Base-by-base conservation (phyloP, 1,140 invertebrate genomes). In the Zaprionus nigranus region DNA sequence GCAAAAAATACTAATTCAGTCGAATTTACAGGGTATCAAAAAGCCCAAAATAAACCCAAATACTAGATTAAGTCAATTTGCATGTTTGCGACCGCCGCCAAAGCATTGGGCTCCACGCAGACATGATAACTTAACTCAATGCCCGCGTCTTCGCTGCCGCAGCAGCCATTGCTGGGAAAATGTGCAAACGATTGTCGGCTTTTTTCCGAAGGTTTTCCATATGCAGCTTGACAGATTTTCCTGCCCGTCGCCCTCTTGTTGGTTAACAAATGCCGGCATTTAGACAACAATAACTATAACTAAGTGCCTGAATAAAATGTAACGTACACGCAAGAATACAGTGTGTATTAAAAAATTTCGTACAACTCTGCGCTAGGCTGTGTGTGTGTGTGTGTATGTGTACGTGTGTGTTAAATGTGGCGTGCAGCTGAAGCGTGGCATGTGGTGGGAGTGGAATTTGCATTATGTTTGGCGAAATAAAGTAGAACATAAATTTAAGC, bases 11-110 rank as follows among this genome's bases (percentile, higher is more conserved):
- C 38, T 15, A n/a, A 7, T 17, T 46, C 0, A n/a, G n/a, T 17
- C 40, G 1, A 9, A 1, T 46, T 43, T 51, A 24, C 46, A 51
- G 46, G 46, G 46, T n/a, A 51, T 51, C 11, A 1, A n/a, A 5
- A 13, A 56, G 26, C 13, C 26, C 11, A 61, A 76, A 72, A 57
- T 78, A 71, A 68, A 86, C 72, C 81, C 81, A 81, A 88, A 88
- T 90, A 84, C 78, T 84, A 88, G 84, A 88, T 88, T 88, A 88
- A 88, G 78, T 75, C 84, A 88, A 88, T 88, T 88, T 88, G 84
- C 84, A 88, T 88, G 84, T 64, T 74, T 59, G 60, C 26, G 53
- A 38, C 51, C 68, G 84, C 80, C 77, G 82, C 70, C 71, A 79
- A 71, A 80, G 83, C 63, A 79, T 81, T 77, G 79, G 79, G 76